A percentile compares a stretch with the other conserved stretches of the same genome.
phyloP scores from a whole-genome alignment of 2,113 vertebrate genomes.

The Gobio gobio region DNA sequence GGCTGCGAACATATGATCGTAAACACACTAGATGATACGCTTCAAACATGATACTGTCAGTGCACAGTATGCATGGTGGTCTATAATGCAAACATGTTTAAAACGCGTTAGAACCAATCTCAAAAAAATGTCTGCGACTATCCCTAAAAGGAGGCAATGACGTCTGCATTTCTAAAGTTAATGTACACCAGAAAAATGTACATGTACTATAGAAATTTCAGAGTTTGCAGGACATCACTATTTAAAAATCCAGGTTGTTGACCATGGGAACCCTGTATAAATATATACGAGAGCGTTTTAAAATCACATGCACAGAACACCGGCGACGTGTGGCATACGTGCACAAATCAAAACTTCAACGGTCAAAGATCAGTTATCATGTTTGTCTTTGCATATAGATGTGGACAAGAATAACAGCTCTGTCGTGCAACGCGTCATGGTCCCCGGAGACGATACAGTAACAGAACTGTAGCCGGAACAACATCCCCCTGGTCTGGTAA shows the following conservation, averaged over 20 bases:
- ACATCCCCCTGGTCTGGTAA: constrained; percentile 35
- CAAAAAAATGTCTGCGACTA: background rate
- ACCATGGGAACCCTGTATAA: no score
- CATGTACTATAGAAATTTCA: background rate
- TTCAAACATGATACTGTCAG: background rate
- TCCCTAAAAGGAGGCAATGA: background rate
- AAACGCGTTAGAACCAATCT: background rate
- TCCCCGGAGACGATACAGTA: constrained; percentile 35
- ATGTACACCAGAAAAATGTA: background rate
- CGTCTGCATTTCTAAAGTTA: background rate
- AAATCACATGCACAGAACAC: background rate
- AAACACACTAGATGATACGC: background rate
- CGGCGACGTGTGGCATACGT: background rate
- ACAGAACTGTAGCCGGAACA: constrained; percentile 33
- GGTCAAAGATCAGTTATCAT: constrained; percentile 17
- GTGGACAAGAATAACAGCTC: constrained; percentile 16
- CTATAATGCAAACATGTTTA: background rate
- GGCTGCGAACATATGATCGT: constrained; percentile 26
- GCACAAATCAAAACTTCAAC: background rate
- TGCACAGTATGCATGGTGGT: background rate
- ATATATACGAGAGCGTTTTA: background rate
- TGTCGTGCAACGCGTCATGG: constrained; percentile 7
- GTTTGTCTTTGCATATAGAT: constrained; percentile 28
- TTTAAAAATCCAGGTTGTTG: no score
- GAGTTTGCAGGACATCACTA: no score